These are phyloP conservation scores for Euzetes globulus DNA, from an alignment of 2,888 invertebrate genomes.

Conservation along the genomic window DNA sequence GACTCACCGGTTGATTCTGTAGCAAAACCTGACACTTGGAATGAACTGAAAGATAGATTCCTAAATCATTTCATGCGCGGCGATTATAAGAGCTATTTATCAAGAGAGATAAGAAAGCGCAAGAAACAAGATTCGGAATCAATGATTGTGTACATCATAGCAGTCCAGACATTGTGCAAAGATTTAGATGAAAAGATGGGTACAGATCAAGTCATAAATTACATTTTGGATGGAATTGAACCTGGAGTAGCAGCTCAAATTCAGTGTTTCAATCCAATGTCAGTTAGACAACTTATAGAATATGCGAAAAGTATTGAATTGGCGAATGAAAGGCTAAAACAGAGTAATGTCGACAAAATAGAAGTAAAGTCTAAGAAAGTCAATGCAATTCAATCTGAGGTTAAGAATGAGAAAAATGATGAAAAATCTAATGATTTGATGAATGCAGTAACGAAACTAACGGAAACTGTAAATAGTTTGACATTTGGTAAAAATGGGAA, in stretches of 20 bases:
- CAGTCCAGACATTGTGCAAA: background rate
- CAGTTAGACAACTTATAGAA: background rate
- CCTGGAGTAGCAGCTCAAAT: background rate
- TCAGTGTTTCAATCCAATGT: background rate
- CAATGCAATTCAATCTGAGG: background rate
- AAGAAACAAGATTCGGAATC: background rate
- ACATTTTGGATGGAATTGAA: background rate
- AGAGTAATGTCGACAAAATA: background rate
- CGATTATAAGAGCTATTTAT: background rate
- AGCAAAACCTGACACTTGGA: background rate
- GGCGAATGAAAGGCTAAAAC: background rate
- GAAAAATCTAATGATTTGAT: background rate
- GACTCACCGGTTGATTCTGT: no score
- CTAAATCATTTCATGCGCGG: slow-evolving; percentile 4
- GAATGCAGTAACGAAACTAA: background rate
- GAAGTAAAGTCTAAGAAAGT: background rate
- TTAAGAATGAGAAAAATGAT: no score
- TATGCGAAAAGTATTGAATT: background rate
- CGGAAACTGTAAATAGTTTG: background rate
- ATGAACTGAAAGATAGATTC: background rate
- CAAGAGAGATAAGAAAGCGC: background rate
- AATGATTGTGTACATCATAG: background rate
- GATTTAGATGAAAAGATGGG: slow-evolving; percentile 4
- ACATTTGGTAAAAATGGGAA: background rate
- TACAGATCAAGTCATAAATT: background rate